These are phyloP conservation scores for Lipophrys pholis DNA, from an alignment of 2,113 vertebrate species.

Conservation along the genomic window DNA sequence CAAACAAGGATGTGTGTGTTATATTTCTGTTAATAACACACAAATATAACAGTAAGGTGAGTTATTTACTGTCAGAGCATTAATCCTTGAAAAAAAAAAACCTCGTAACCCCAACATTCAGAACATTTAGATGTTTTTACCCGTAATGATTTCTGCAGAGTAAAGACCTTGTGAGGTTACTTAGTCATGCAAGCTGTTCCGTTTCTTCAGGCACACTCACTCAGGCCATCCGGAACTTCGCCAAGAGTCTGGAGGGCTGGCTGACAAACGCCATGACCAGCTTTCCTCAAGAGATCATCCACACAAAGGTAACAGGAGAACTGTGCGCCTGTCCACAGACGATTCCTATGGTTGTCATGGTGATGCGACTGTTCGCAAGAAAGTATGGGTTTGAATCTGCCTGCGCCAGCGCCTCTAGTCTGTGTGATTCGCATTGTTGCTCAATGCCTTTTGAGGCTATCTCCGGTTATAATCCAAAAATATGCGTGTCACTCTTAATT, in stretches of 20 bases:
- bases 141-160: not conserved
- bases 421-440: no score
- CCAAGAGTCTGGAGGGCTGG: slow-evolving; percentile 98
- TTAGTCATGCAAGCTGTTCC: slow-evolving; percentile 26
- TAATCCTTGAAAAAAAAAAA: no score
- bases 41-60: no score
- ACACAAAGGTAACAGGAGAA: slow-evolving; percentile 88
- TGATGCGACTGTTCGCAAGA: no score
- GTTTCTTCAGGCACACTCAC: slow-evolving; percentile 90
- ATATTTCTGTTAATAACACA: no score
- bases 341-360: not conserved
- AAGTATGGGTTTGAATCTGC: no score
- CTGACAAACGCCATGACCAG: slow-evolving; percentile 94
- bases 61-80: no score
- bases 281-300: slow-evolving; percentile 92
- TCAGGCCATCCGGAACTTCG: slow-evolving; percentile 97
- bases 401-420: no score
- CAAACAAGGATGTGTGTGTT: no score
- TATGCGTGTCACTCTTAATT: no score
- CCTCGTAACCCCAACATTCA: not conserved
- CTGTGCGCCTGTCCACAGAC: not conserved
- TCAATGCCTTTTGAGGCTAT: no score
- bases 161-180: not conserved
- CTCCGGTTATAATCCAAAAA: no score
- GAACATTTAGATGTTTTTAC: not conserved